These are phyloP conservation scores for Acanthosepion lycidas DNA, from an alignment of 2,888 invertebrate genomes.

Conservation along the genomic window DNA sequence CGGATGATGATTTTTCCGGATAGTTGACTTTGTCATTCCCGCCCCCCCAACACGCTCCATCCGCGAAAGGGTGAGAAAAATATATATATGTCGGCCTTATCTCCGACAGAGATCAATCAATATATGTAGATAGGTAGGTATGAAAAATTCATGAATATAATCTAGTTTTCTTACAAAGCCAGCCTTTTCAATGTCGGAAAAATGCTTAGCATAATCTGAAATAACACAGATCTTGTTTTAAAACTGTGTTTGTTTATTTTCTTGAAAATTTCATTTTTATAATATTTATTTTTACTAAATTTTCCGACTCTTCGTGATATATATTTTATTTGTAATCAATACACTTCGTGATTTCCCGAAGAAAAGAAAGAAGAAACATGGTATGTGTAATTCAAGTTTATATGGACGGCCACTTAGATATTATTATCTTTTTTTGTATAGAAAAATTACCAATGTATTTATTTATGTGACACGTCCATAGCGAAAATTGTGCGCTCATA, in stretches of 20 bases:
- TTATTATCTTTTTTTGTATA: not conserved
- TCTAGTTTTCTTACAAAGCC: constrained; percentile 18
- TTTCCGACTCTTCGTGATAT: not conserved
- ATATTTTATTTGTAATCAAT: not conserved
- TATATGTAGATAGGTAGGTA: constrained; percentile 22
- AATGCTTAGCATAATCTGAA: constrained; percentile 20
- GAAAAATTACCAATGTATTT: not conserved
- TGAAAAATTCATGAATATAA: constrained; percentile 33
- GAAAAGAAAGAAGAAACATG: not conserved
- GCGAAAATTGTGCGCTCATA: not conserved
- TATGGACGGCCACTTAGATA: not conserved
- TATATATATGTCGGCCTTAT: not conserved
- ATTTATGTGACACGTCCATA: too few relatives aligned
- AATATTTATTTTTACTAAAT: not conserved
- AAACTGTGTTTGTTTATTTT: not conserved
- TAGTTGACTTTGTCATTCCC: not conserved
- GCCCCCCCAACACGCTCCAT: not conserved
- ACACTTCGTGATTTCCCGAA: not conserved
- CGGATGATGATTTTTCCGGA: constrained; percentile 23
- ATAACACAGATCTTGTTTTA: not conserved
- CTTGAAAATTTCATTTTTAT: not conserved
- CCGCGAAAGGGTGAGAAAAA: not conserved
- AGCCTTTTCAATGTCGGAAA: not conserved
- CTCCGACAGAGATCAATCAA: constrained; percentile 13
- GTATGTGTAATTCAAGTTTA: not conserved